Conservation (phyloP, 2,888 invertebrate species). For the Clusia tigrina region DNA sequence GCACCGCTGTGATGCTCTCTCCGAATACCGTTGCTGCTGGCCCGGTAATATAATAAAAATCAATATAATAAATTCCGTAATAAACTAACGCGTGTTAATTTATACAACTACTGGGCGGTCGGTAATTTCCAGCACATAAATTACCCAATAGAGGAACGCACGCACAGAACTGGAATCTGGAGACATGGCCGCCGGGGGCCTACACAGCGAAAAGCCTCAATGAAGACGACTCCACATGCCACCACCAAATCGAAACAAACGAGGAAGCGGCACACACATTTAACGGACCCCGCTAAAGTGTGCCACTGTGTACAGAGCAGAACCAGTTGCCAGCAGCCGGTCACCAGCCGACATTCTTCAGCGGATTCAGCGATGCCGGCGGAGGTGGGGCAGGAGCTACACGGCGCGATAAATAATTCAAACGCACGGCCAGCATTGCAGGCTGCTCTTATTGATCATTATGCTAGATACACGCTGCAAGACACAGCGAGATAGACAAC, state of each 20-base stretch:
- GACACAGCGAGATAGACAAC: constrained; percentile 24
- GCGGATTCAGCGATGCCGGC: not conserved
- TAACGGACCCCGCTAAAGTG: constrained; percentile 1
- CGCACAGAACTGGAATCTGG: not conserved
- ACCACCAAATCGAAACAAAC: too few relatives aligned
- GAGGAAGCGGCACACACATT: not conserved
- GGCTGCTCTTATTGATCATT: not conserved
- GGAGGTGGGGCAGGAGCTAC: not conserved
- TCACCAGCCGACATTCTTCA: too few relatives aligned
- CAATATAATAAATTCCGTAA: constrained; percentile 15
- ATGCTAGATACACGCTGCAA: constrained; percentile 7
- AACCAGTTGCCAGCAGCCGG: not conserved
- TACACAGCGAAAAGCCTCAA: constrained; percentile 18
- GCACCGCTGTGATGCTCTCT: too few relatives aligned
- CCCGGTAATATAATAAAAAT: not conserved
- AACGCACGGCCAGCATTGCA: not conserved
- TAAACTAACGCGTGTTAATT: constrained; percentile 36
- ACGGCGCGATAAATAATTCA: constrained; percentile 4
- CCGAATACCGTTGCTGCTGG: not conserved
- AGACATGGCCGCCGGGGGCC: constrained; percentile 19
- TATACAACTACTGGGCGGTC: constrained; percentile 43
- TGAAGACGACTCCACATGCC: not conserved
- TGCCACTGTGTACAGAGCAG: not conserved
- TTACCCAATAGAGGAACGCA: constrained; percentile 20
- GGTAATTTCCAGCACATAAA: constrained; percentile 34